Conservation (phyloP, 1,140 invertebrate genomes). For the Linepithema humile region DNA sequence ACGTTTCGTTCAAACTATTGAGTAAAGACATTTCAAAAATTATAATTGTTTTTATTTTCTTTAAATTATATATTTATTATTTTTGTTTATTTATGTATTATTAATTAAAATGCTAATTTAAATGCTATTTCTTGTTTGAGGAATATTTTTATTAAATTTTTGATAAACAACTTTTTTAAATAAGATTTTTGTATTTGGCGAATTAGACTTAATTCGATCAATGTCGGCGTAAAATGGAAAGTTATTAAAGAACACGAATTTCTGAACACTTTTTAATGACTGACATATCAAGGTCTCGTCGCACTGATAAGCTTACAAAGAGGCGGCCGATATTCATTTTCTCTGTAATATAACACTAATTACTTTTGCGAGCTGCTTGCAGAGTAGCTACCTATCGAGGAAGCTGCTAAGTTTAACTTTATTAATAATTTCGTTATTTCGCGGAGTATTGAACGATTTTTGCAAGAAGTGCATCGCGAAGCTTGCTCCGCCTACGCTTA, state of each 20-base stretch:
- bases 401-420: conserved; percentile 21
- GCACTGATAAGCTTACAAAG: conserved; percentile 40
- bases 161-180: not conserved
- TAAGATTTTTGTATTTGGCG: not conserved
- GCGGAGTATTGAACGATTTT: not conserved
- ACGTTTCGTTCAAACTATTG: too few species aligned
- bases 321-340: conserved; percentile 12
- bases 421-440: conserved; percentile 28
- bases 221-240: not conserved
- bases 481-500: not conserved
- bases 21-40: too few species aligned
- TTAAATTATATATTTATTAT: too few species aligned
- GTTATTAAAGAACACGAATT: conserved; percentile 9
- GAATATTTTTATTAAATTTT: conserved; percentile 20
- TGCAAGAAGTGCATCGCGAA: not conserved
- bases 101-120: not conserved
- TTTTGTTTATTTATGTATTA: too few species aligned
- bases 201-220: not conserved
- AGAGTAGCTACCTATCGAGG: conserved; percentile 16
- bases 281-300: conserved; percentile 24
- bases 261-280: conserved; percentile 11
- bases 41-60: too few species aligned
- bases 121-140: not conserved
- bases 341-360: conserved; percentile 24
- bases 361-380: conserved; percentile 5